A percentile compares a stretch with the other conserved stretches of the same genome.
These are phyloP conservation scores for Taxidea taxus DNA, from an alignment of 2,113 vertebrate genomes.

Conservation along the genomic window DNA sequence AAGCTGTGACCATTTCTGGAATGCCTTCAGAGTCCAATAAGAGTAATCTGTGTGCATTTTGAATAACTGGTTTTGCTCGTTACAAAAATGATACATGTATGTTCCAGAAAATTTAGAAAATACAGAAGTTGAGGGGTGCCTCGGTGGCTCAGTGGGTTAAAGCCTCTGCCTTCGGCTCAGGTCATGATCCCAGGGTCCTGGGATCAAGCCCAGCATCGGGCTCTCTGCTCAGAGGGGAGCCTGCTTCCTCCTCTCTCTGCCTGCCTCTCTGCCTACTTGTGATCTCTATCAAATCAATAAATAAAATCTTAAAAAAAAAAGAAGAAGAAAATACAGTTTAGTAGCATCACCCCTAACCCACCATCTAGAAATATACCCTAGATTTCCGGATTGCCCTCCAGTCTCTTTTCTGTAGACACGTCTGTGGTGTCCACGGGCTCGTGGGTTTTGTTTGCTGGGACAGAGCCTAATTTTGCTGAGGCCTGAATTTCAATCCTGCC, in stretches of 20 bases:
- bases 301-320: no score
- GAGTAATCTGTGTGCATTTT: background rate
- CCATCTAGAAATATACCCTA: background rate
- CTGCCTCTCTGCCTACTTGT: no score
- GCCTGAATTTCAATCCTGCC: no score
- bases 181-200: no score
- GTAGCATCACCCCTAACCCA: background rate
- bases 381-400: background rate
- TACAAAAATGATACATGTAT: background rate
- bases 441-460: background rate
- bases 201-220: no score
- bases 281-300: no score
- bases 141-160: no score
- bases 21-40: background rate
- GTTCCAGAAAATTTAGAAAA: background rate
- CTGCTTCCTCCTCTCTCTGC: no score
- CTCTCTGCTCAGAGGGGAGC: no score
- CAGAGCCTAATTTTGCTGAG: background rate
- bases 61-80: background rate
- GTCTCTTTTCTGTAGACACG: background rate
- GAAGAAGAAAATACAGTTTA: background rate
- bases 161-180: no score
- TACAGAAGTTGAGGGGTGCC: background rate
- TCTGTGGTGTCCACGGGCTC: accelerated
- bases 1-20: background rate